These are phyloP conservation scores for Protophormia terraenovae DNA, from an alignment of 2,888 invertebrate species.

Conservation along the genomic window DNA sequence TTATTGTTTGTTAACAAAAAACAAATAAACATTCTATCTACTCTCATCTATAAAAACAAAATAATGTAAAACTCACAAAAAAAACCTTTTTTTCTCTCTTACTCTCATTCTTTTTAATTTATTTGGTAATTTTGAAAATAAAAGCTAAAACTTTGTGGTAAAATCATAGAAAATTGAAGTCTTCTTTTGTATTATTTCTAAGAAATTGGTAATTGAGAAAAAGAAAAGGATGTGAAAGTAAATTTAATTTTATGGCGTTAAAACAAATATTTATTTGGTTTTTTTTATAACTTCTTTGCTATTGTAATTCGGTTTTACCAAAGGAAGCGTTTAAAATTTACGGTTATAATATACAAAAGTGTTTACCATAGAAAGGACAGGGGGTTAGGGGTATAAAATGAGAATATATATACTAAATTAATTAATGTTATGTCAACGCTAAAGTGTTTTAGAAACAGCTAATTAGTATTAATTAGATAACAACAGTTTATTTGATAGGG, in stretches of 20 bases:
- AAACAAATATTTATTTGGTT: not conserved
- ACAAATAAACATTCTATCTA: too few species aligned
- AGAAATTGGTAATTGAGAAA: not conserved
- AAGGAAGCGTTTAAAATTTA: too few species aligned
- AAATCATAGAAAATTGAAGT: not conserved
- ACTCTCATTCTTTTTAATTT: not conserved
- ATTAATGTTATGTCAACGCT: not conserved
- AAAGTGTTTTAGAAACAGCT: too few species aligned
- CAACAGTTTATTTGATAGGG: not conserved
- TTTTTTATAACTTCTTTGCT: not conserved
- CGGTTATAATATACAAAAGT: too few species aligned
- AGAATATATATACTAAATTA: not conserved
- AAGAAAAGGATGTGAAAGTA: not conserved
- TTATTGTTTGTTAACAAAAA: slow-evolving; percentile 25
- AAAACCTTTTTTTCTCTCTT: not conserved
- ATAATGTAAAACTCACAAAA: too few species aligned
- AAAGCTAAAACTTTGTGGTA: not conserved
- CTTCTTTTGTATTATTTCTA: not conserved
- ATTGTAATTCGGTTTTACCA: too few species aligned
- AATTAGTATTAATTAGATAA: slow-evolving; percentile 15
- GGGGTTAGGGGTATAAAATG: too few species aligned
- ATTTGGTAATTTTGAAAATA: not conserved
- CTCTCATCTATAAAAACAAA: not conserved
- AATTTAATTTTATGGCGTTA: not conserved
- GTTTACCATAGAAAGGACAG: too few species aligned